phyloP scores from a whole-genome alignment of 2,113 vertebrate species.

The Forbesichthys papilliferus region DNA sequence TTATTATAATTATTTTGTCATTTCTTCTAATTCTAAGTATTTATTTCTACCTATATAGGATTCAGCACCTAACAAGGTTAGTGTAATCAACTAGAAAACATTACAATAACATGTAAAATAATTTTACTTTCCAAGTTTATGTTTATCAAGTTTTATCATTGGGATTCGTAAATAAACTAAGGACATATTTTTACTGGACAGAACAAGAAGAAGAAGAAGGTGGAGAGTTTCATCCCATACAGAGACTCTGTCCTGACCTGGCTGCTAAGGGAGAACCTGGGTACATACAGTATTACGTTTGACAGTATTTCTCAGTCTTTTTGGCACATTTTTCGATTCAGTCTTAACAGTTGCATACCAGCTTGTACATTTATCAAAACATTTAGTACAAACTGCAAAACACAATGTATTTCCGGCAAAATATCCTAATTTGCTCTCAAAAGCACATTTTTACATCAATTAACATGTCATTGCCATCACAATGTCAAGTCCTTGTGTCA shows the following conservation, averaged over 20 bases:
- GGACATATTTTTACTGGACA: slow-evolving; percentile 34
- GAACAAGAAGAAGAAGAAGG: slow-evolving; percentile 98
- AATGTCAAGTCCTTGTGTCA: too few species aligned
- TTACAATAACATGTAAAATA: background rate
- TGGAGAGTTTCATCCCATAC: slow-evolving; percentile 93
- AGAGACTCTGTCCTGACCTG: slow-evolving; percentile 96
- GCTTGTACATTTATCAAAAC: too few species aligned
- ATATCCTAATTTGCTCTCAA: too few species aligned
- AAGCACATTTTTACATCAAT: too few species aligned
- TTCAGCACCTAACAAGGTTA: slow-evolving; percentile 93
- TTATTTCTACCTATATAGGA: slow-evolving; percentile 77
- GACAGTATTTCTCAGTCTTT: too few species aligned
- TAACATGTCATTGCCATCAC: too few species aligned
- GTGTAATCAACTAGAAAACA: background rate
- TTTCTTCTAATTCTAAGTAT: background rate
- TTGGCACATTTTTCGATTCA: too few species aligned
- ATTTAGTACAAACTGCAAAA: too few species aligned
- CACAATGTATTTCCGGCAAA: too few species aligned
- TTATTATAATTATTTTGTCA: background rate
- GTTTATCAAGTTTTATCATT: too few species aligned
- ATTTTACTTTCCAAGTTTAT: background rate
- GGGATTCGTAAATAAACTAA: background rate
- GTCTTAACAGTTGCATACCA: too few species aligned
- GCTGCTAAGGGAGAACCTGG: slow-evolving; percentile 94
- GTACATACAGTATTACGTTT: slow-evolving; percentile 66